Evolutionary conservation across 2,888 invertebrate species (phyloP).

Genomic region (Andrena fulva): DNA sequence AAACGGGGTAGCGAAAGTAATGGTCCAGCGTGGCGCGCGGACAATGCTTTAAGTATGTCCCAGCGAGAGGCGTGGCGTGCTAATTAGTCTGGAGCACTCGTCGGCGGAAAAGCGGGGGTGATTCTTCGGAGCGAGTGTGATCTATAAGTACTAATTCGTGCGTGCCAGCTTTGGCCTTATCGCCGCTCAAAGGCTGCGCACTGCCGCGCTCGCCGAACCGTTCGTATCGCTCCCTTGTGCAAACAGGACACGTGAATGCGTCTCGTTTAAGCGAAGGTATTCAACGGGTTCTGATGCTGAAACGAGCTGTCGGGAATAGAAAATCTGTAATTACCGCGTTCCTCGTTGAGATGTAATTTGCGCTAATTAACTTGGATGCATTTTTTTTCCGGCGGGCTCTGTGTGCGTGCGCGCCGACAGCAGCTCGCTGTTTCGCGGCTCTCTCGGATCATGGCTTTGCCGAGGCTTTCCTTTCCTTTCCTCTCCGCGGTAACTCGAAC

Average conservation of each 20-base stretch:
- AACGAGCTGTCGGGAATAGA: slow-evolving; percentile 58
- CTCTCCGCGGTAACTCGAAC: neutral
- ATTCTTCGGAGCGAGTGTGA: neutral
- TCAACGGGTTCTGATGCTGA: slow-evolving; percentile 49
- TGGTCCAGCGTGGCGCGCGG: slow-evolving; percentile 17
- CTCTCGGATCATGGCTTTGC: slow-evolving; percentile 28
- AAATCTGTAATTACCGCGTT: slow-evolving; percentile 60
- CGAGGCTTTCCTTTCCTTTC: slow-evolving; percentile 17
- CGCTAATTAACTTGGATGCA: slow-evolving; percentile 58
- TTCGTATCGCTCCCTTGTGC: slow-evolving; percentile 1
- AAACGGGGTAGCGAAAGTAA: slow-evolving; percentile 43
- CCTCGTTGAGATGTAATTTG: slow-evolving; percentile 56
- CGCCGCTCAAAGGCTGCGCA: slow-evolving; percentile 1
- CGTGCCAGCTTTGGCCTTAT: neutral
- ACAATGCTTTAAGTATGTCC: slow-evolving; percentile 39
- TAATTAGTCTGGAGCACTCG: slow-evolving; percentile 38
- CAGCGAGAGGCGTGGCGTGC: slow-evolving; percentile 43
- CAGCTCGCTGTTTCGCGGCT: slow-evolving; percentile 25
- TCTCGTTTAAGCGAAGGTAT: slow-evolving; percentile 53
- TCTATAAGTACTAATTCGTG: slow-evolving; percentile 8
- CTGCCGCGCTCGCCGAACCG: neutral
- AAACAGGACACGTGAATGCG: slow-evolving; percentile 41
- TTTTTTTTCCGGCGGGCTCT: slow-evolving; percentile 24
- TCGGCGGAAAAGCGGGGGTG: neutral
- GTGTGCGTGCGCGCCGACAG: neutral